Evolutionary conservation across 2,888 invertebrate species (phyloP), one percentile per base, ranked within the genome.

Genomic region (Zonitis immaculata): DNA sequence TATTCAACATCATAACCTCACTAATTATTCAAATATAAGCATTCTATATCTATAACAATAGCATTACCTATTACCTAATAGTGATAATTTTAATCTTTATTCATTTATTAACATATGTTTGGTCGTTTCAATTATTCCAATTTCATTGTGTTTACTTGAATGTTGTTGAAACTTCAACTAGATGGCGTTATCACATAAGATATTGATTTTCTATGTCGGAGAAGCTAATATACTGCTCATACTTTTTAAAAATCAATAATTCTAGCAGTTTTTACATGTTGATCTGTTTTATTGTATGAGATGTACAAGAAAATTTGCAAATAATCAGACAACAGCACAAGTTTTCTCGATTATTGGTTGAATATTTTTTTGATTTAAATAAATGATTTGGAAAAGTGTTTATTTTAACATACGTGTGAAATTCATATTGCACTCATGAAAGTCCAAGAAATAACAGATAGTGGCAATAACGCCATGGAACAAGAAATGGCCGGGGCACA

Each of bases 401-500:
- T 16, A 6, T 47, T 18, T 5, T 39, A 6, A 2, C 1, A 20
- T 39, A 5, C 5, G 20, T 39, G 39, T 39, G 20, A 39, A 39
- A 11, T 20, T 11, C 8, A 27, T n/a, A 46, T 28, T 46, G 32
- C 32, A 47, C 61, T 49, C 62, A 76, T 76, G 76, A 76, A 76
- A 71, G 73, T 74, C 49, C 71, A 72, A 62, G 75, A 73, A 56
- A 64, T 75, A 59, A 64, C 70, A 14, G 74, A 75, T 54, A 65
- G 65, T 56, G 68, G 66, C 48, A 67, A 65, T 51, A 63, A 63
- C 53, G 69, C 73, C 67, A 74, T 79, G 69, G 80, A 81, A 59
- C 80, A 80, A 70, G 87, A 87, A 67, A 87, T 88, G 84, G 87
- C 88, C 66, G 91, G 91, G 66, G 95, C 94, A 44, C 93, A 95